A percentile compares a stretch with the other conserved stretches of the same genome.
These are phyloP conservation scores for Danionella cerebrum DNA, from an alignment of 2,113 vertebrate species.

Conservation along the genomic window DNA sequence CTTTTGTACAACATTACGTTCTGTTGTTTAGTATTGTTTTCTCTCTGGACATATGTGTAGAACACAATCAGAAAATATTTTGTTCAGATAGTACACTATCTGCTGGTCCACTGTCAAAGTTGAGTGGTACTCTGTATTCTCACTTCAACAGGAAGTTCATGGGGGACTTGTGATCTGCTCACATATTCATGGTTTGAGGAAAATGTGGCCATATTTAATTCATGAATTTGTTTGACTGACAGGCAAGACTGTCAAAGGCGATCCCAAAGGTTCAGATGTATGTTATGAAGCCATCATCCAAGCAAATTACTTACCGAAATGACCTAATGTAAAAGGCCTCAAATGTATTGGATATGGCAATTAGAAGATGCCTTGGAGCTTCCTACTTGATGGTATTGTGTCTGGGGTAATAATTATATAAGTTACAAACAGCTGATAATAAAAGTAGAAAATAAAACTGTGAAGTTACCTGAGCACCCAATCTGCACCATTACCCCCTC, in stretches of 20 bases:
- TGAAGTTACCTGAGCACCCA: too few relatives aligned
- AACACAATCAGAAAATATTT: background rate
- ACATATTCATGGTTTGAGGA: constrained; percentile 10
- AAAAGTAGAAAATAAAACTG: background rate
- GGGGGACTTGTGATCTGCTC: background rate
- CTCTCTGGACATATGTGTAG: too few relatives aligned
- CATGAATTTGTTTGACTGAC: constrained; percentile 18
- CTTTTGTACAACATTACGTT: too few relatives aligned
- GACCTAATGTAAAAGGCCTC: background rate
- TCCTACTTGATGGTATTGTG: background rate
- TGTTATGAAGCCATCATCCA: constrained; percentile 10
- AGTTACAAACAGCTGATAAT: background rate
- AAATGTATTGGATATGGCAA: background rate
- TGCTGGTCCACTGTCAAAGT: too few relatives aligned
- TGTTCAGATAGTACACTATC: background rate
- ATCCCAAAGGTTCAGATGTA: background rate
- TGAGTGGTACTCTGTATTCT: background rate
- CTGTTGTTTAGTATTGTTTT: too few relatives aligned
- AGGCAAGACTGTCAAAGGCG: background rate
- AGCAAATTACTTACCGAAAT: constrained; percentile 15
- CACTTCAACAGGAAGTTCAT: constrained; percentile 10
- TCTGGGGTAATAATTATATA: background rate
- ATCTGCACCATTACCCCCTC: too few relatives aligned
- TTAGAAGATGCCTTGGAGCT: background rate
- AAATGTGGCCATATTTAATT: constrained; percentile 22